These are phyloP conservation scores for Podocnemis expansa DNA, from an alignment of 2,113 vertebrate genomes.

Conservation along the genomic window DNA sequence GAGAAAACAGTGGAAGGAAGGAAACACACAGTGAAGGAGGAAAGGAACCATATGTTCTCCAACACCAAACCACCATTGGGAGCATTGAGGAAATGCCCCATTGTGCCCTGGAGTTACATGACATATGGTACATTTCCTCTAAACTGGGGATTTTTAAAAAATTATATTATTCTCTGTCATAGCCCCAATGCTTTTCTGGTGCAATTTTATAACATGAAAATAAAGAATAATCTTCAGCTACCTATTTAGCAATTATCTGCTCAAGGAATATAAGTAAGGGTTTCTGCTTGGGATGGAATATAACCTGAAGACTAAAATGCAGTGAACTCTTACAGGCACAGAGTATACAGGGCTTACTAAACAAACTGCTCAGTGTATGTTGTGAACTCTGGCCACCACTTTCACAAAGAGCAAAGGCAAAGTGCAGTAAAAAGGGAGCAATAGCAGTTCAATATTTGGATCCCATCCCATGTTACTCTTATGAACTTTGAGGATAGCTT, in stretches of 20 bases:
- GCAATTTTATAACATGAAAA: neutral
- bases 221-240: neutral
- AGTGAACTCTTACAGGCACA: neutral
- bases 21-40: slow-evolving; percentile 65
- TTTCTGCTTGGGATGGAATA: neutral
- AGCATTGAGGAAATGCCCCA: slow-evolving; percentile 68
- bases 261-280: fast-evolving
- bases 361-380: neutral
- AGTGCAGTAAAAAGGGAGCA: neutral
- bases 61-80: slow-evolving; percentile 33
- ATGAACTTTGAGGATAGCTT: no score
- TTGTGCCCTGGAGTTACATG: slow-evolving; percentile 68
- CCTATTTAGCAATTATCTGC: neutral
- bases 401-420: neutral
- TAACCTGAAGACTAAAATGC: neutral
- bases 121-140: slow-evolving; percentile 69
- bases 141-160: slow-evolving; percentile 42
- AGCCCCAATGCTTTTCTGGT: neutral
- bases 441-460: neutral
- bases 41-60: slow-evolving; percentile 74
- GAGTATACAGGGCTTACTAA: neutral
- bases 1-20: slow-evolving; percentile 71
- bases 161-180: slow-evolving; percentile 49
- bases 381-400: fast-evolving
- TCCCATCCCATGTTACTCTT: neutral